A percentile compares a stretch with the other conserved stretches of the same genome.
phyloP scores from a whole-genome alignment of 1,140 invertebrate species.

The Drosophila cardini region DNA sequence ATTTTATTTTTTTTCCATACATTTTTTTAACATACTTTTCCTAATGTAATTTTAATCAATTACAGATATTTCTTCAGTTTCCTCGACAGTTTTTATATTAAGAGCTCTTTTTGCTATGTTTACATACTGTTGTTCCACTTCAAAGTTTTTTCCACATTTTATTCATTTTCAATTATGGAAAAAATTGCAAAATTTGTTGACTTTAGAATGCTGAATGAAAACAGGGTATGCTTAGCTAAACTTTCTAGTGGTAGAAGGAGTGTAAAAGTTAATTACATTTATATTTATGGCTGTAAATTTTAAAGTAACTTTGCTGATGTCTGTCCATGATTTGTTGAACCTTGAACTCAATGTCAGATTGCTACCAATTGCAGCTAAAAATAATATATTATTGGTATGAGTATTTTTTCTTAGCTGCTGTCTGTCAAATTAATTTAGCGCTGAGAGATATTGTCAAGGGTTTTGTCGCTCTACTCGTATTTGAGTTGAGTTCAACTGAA shows the following conservation, averaged over 20 bases:
- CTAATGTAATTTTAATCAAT: too few relatives aligned
- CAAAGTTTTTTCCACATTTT: too few relatives aligned
- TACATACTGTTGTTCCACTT: too few relatives aligned
- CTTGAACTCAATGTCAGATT: conserved; percentile 27
- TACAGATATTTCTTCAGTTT: too few relatives aligned
- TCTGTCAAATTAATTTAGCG: conserved; percentile 48
- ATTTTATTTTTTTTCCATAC: too few relatives aligned
- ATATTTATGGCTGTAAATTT: conserved; percentile 27
- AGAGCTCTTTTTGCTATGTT: too few relatives aligned
- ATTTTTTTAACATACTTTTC: too few relatives aligned
- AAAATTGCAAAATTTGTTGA: too few relatives aligned
- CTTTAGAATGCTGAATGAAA: too few relatives aligned
- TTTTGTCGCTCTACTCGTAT: conserved; percentile 5
- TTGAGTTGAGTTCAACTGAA: neutral
- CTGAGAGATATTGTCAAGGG: conserved; percentile 32
- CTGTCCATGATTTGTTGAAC: conserved; percentile 23
- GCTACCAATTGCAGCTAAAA: conserved; percentile 15
- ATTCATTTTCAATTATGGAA: too few relatives aligned
- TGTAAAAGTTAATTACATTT: conserved; percentile 44
- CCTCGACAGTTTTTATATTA: too few relatives aligned
- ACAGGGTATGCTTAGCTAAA: neutral
- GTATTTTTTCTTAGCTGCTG: conserved; percentile 5
- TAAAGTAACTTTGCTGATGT: conserved; percentile 17
- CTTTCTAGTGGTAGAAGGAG: conserved; percentile 4
- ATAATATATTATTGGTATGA: conserved; percentile 5